Base-by-base conservation (phyloP, 2,797 vertebrate genomes). In the Sebastes cheni region DNA sequence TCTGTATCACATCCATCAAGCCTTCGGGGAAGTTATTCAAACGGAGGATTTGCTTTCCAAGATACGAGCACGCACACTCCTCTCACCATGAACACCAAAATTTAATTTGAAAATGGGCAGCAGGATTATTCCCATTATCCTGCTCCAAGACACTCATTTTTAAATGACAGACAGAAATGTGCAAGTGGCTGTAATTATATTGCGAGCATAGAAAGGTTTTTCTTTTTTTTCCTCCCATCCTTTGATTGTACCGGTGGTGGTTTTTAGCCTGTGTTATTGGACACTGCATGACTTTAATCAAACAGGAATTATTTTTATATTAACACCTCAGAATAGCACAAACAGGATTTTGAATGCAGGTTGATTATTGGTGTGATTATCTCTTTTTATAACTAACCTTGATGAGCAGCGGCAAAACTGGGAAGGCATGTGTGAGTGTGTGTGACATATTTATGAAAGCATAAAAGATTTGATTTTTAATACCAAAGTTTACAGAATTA, bases 41-140 rank as follows among this genome's bases (percentile, higher is more conserved):
- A 91, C 36, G 14, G 77, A 81, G 77, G 84, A 86, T 86, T 89
- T 81, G 65, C 86, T 87, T 54, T 83, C 77, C 36, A 60, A 74
- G 84, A 80, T 76, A 77, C 42, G 71, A 75, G 52, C 77, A 30
- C 81, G 78, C 81, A 87, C 79, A 61, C 79, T 75, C 77, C 67
- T 86, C 86, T 85, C 82, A 67, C 86, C 85, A 36, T 50, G 81
- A 93, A 92, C 74, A 77, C 85, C 77, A 50, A 80, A 76, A 92
- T 89, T 93, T 90, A 91, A 95, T 93, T 93, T 95, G 77, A 93
- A 94, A 94, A 91, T 80, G 76, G 89, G 86, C 82, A 89, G 91
- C 82, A 39, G 82, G 89, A 94, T 92, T 87, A 93, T 93, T 93
- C 89, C 86, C 85, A 91, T 95, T 92, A 92, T 91, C 76, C 71